Conservation (phyloP, 2,113 vertebrate species). For the Notarius quadriscutis region DNA sequence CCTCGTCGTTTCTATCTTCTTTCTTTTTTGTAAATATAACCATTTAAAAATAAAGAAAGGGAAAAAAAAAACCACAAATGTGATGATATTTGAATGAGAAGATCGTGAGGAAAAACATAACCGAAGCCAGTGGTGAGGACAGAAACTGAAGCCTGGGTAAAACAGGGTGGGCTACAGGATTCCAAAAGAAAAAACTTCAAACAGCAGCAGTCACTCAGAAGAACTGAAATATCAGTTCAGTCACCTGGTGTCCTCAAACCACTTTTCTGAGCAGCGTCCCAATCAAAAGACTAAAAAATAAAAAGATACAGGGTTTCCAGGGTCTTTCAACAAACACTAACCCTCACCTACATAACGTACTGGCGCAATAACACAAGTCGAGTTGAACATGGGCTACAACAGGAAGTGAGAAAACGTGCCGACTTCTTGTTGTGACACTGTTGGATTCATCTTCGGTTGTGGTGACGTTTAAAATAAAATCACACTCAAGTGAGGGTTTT, state of each 20-base stretch:
- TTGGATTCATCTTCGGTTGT: neutral
- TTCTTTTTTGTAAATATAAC: neutral
- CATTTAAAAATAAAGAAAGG: neutral
- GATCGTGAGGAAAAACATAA: neutral
- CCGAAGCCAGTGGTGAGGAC: too few relatives aligned
- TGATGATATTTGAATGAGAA: neutral
- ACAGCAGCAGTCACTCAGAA: too few relatives aligned
- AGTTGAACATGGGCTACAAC: neutral
- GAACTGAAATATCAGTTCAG: too few relatives aligned
- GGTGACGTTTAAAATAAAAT: neutral
- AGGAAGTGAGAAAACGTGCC: neutral
- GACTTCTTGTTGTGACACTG: neutral
- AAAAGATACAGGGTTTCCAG: neutral
- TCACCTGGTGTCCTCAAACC: too few relatives aligned
- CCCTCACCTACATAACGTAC: too few relatives aligned
- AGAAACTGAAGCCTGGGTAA: neutral
- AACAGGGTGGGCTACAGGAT: neutral
- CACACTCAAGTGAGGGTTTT: neutral
- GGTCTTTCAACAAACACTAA: too few relatives aligned
- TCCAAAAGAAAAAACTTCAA: neutral
- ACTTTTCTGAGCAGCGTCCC: too few relatives aligned
- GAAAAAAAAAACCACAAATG: too few relatives aligned
- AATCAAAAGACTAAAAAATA: too few relatives aligned
- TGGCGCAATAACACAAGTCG: too few relatives aligned
- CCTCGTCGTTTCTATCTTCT: neutral